Evolutionary conservation across 2,113 vertebrate genomes (phyloP).

Genomic region (Suricata suricatta): DNA sequence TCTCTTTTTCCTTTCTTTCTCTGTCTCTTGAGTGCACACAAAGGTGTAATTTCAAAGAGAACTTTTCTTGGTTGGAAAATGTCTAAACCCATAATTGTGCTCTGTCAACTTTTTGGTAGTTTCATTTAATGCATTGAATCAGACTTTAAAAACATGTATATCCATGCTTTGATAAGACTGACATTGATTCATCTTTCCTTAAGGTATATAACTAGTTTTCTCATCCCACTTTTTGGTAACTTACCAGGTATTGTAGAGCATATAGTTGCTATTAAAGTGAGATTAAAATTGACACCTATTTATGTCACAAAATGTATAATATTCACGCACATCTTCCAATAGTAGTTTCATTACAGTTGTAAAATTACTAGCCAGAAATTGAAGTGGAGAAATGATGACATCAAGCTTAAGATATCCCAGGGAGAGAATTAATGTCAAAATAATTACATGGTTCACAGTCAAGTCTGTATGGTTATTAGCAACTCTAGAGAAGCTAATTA

Average conservation of each 20-base stretch:
- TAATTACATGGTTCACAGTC: conserved; percentile 85
- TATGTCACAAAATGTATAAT: not conserved
- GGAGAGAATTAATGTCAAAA: conserved; percentile 85
- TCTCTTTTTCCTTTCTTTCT: not conserved
- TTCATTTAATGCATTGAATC: not conserved
- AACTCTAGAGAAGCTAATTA: conserved; percentile 85
- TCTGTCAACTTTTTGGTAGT: not conserved
- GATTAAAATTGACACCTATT: not conserved
- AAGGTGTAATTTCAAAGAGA: not conserved
- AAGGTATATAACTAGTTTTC: not conserved
- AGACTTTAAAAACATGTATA: not conserved
- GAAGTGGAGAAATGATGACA: conserved; percentile 81
- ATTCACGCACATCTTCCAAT: conserved; percentile 56
- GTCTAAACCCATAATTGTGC: not conserved
- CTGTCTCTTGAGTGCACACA: not conserved
- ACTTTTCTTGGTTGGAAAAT: not conserved
- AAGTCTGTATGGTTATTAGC: conserved; percentile 83
- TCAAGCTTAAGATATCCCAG: conserved; percentile 81
- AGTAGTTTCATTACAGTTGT: conserved; percentile 67
- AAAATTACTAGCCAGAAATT: conserved; percentile 76
- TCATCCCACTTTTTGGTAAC: not conserved
- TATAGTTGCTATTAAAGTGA: not conserved
- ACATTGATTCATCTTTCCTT: not conserved
- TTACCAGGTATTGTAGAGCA: not conserved
- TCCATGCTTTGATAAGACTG: not conserved